Evolutionary conservation across 2,113 vertebrate genomes (phyloP), one percentile per base, ranked within the genome.

Genomic region (Ammospiza nelsoni): DNA sequence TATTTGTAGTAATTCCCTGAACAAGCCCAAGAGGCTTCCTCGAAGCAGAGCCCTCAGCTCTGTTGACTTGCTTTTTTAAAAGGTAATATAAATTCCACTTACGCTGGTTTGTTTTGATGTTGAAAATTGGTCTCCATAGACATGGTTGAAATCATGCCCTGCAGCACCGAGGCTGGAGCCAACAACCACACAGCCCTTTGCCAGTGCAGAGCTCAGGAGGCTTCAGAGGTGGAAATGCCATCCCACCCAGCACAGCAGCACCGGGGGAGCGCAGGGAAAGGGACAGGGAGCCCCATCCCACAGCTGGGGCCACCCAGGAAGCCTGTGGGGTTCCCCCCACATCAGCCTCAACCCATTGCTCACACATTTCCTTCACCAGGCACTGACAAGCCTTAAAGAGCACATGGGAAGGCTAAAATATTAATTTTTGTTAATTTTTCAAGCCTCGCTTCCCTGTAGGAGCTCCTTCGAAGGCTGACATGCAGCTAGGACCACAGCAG

Each of bases 111-210:
- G 97, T 98, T 98, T 98, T 97, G 96, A 97, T 98, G 97, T 97
- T 98, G 97, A 97, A 97, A 98, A 97, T 97, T 95, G 96, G 97
- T 98, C 98, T 98, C 97, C 97, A 97, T 97, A 98, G 97, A 97
- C 97, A 87, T 97, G 97, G 85, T 72, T 98, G 97, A 98, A 98
- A 97, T 95, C 87, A 66, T 97, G 97, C 97, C 97, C 97, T 97
- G 94, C 92, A 94, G 94, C 82, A 0, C 92, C 0, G 59, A 97
- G 93, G 88, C 87, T 59, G 46, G 49, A 96, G 96, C 98, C 97
- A 98, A 97, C 93, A 98, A 96, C 95, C 97, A 97, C 96, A 97
- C 84, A 96, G 94, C 81, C 94, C 91, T 96, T 96, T 6, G 11
- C 97, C 96, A 97, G 94, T 82, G 80, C 97, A 96, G 97, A 92